These are phyloP conservation scores for Tubulanus polymorphus DNA, from an alignment of 2,888 invertebrate species.

Conservation along the genomic window DNA sequence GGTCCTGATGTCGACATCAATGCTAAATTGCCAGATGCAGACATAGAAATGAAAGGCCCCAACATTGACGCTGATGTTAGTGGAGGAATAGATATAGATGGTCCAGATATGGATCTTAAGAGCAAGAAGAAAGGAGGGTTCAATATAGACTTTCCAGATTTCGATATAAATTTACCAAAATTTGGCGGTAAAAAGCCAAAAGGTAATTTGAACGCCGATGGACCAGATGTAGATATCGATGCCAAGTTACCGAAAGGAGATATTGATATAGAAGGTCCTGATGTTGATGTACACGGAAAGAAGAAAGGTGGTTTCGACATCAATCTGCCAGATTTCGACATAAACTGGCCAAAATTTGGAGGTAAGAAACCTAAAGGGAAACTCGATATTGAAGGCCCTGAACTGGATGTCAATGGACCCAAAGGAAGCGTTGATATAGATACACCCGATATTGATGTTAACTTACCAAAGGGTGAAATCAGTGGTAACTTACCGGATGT, in stretches of 20 bases:
- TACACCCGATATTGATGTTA: not conserved
- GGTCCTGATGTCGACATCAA: not conserved
- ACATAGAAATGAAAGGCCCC: not conserved
- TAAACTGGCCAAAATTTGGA: slow-evolving; percentile 5
- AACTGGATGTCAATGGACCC: too few species aligned
- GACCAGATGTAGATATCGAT: slow-evolving; percentile 5
- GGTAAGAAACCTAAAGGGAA: slow-evolving; percentile 6
- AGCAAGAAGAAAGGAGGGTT: not conserved
- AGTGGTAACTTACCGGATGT: not conserved
- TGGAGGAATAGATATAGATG: not conserved
- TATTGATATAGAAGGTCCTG: not conserved
- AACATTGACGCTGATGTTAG: not conserved
- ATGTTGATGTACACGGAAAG: slow-evolving; percentile 1
- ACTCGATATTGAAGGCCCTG: too few species aligned
- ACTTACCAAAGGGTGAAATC: not conserved
- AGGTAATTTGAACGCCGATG: slow-evolving; percentile 1
- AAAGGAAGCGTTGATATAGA: not conserved
- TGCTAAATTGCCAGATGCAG: not conserved
- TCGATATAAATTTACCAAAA: not conserved
- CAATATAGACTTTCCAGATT: slow-evolving; percentile 2
- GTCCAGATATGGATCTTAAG: not conserved
- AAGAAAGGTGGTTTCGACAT: slow-evolving; percentile 3
- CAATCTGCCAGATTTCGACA: slow-evolving; percentile 4
- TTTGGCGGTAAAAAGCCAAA: not conserved
- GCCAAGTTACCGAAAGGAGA: slow-evolving; percentile 2